Conservation (phyloP, 2,888 invertebrate species). For the Nomada hirtipes region DNA sequence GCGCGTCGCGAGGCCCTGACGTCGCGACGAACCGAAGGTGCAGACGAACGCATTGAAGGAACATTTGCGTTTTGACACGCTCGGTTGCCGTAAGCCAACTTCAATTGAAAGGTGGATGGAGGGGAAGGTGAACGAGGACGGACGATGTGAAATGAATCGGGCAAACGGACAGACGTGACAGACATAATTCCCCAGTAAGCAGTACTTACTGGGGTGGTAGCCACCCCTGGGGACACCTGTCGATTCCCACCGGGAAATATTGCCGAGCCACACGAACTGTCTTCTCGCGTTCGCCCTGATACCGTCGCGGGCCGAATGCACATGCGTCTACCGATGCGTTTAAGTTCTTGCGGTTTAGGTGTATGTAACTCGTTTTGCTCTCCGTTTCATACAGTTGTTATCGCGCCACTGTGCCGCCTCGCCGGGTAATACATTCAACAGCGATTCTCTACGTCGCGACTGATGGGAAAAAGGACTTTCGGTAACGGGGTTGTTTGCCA, state of each 20-base stretch:
- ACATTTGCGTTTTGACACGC: conserved; percentile 73
- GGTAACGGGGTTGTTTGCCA: background rate
- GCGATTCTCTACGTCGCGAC: background rate
- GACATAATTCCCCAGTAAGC: conserved; percentile 81
- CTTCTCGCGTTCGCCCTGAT: conserved; percentile 62
- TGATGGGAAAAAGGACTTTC: no score
- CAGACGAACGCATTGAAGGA: conserved; percentile 62
- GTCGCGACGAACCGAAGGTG: conserved; percentile 49
- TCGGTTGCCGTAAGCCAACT: conserved; percentile 74
- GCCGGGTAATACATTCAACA: background rate
- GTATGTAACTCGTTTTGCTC: background rate
- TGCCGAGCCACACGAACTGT: conserved; percentile 60
- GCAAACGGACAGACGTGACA: conserved; percentile 81
- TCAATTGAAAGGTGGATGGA: conserved; percentile 63
- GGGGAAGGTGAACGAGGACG: conserved; percentile 65
- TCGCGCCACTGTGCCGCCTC: background rate
- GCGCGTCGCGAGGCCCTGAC: background rate
- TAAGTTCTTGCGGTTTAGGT: background rate
- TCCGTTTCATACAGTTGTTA: conserved; percentile 11
- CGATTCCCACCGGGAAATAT: conserved; percentile 78
- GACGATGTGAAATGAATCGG: conserved; percentile 78
- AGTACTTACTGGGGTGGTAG: conserved; percentile 74
- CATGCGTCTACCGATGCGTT: conserved; percentile 27
- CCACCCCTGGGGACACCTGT: conserved; percentile 76
- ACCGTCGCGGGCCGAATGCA: conserved; percentile 33